These are phyloP conservation scores for Phaetusa simplex DNA, from an alignment of 2,113 vertebrate species.

Conservation along the genomic window DNA sequence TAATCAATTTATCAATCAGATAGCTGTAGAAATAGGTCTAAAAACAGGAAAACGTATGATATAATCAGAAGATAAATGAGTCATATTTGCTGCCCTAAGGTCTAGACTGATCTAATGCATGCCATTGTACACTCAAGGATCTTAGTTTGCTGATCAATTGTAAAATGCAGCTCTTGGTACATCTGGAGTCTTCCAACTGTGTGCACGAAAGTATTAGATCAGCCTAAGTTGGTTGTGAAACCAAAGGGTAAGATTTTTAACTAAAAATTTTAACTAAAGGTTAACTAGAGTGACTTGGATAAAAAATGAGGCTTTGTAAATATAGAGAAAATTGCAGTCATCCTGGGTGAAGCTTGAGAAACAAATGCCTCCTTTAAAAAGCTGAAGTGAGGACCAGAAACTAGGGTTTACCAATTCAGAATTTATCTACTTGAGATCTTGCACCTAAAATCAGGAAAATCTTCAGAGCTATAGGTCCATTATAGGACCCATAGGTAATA, in stretches of 20 bases:
- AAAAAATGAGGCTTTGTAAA: not conserved
- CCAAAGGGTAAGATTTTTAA: not conserved
- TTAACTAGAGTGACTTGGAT: not conserved
- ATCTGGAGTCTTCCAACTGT: not conserved
- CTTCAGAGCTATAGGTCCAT: not conserved
- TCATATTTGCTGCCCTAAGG: not conserved
- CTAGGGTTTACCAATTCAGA: not conserved
- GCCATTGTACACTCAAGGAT: not conserved
- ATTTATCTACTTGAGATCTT: not conserved
- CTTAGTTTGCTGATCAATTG: not conserved
- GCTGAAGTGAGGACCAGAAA: not conserved
- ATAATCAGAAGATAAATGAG: not conserved
- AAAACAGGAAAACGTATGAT: not conserved
- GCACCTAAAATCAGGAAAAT: not conserved
- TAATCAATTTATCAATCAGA: not conserved
- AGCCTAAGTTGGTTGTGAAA: not conserved
- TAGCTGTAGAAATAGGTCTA: not conserved
- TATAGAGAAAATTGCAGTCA: not conserved
- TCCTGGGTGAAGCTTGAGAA: not conserved
- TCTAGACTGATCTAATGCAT: not conserved
- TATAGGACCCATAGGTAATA: not conserved
- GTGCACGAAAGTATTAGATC: not conserved
- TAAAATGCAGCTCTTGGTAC: not conserved
- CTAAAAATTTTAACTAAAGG: not conserved
- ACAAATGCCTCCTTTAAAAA: not conserved